A percentile compares a stretch with the other conserved stretches of the same genome.
Evolutionary conservation across 2,888 invertebrate species (phyloP).

Genomic region (Xestia rhomboidea): DNA sequence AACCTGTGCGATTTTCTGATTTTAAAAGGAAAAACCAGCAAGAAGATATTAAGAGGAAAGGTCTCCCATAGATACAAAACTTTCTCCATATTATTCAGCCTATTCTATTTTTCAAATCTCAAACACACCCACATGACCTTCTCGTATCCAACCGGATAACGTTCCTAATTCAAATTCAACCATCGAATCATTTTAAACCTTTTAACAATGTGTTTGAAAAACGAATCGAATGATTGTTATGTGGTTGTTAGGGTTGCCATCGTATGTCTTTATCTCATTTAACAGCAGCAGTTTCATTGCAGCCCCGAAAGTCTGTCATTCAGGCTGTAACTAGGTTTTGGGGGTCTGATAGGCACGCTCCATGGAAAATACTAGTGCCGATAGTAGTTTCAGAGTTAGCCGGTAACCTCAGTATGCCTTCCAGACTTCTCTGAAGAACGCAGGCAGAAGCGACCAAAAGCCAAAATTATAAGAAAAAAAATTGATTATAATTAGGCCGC

Average conservation of each 20-base stretch:
- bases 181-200: slow-evolving; percentile 57
- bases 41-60: not conserved
- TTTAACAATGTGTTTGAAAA: slow-evolving; percentile 60
- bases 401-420: not conserved
- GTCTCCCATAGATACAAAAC: slow-evolving; percentile 13
- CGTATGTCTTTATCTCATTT: not conserved
- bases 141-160: slow-evolving; percentile 54
- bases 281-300: not conserved
- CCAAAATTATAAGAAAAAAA: not conserved
- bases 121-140: slow-evolving; percentile 65
- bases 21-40: not conserved
- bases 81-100: slow-evolving; percentile 47
- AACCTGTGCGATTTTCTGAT: not conserved
- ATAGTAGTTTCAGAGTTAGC: not conserved
- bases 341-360: not conserved
- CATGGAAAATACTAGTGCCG: not conserved
- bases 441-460: not conserved
- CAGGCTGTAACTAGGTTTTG: not conserved
- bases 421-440: not conserved
- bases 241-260: slow-evolving; percentile 49
- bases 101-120: slow-evolving; percentile 54
- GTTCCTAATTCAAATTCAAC: slow-evolving; percentile 61
- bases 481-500: not conserved
- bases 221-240: slow-evolving; percentile 43
- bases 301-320: not conserved